These are phyloP conservation scores for Caenorhabditis sp. DNA, from an alignment of 2,888 invertebrate species.

Conservation along the genomic window DNA sequence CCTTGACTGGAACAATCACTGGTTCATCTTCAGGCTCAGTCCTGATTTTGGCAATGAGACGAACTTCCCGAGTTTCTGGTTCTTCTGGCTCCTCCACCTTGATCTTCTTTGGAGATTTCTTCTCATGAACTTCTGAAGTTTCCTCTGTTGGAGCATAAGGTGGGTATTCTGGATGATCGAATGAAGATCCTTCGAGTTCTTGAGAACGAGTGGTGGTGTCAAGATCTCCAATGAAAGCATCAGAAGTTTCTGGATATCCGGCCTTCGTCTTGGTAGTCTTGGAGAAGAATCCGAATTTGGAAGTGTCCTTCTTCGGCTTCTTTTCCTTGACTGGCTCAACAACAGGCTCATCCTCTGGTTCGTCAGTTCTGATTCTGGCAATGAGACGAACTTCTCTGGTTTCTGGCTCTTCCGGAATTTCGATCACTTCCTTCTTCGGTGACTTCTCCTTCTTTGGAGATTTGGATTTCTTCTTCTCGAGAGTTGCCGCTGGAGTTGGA, in stretches of 20 bases:
- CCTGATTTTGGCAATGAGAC: slow-evolving; percentile 6
- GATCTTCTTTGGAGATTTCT: slow-evolving; percentile 43
- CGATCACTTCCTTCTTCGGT: slow-evolving; percentile 38
- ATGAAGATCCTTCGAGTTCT: slow-evolving; percentile 45
- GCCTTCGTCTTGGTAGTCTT: slow-evolving; percentile 14
- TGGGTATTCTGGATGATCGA: slow-evolving; percentile 42
- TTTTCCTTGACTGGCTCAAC: slow-evolving; percentile 16
- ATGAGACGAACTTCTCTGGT: slow-evolving; percentile 7
- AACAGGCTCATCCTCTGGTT: slow-evolving; percentile 44
- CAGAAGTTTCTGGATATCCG: slow-evolving; percentile 40
- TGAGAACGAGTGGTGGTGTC: slow-evolving; percentile 26
- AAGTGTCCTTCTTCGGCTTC: slow-evolving; percentile 35
- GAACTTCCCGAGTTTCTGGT: slow-evolving; percentile 41
- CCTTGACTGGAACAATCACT: neutral
- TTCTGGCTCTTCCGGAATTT: slow-evolving; percentile 35
- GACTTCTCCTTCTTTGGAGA: slow-evolving; percentile 40
- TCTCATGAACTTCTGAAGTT: neutral
- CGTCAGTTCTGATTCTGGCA: slow-evolving; percentile 9
- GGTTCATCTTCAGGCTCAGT: slow-evolving; percentile 20
- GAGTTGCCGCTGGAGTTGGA: slow-evolving; percentile 1
- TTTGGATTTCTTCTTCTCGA: slow-evolving; percentile 29
- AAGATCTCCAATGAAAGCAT: slow-evolving; percentile 51
- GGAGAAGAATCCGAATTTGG: slow-evolving; percentile 16
- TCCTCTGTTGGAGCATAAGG: slow-evolving; percentile 25
- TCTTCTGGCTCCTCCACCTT: slow-evolving; percentile 44